Conservation (phyloP, 1,140 invertebrate species). For the Atta texana region DNA sequence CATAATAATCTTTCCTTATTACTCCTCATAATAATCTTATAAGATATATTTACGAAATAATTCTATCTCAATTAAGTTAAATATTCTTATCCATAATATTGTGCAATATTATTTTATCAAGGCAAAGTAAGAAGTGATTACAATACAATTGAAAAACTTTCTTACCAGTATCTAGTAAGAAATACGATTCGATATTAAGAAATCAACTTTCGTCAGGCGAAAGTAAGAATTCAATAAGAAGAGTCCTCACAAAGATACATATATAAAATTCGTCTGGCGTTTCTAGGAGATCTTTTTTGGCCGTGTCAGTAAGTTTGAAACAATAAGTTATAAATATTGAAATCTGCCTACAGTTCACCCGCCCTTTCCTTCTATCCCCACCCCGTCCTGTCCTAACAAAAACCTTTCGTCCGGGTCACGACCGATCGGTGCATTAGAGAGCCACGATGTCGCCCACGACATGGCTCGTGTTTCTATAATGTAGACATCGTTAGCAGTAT, state of each 20-base stretch:
- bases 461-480: conserved; percentile 79
- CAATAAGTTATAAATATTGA: conserved; percentile 86
- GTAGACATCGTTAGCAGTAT: conserved; percentile 82
- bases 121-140: neutral
- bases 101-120: neutral
- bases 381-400: conserved; percentile 61
- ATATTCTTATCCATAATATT: neutral
- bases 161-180: neutral
- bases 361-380: conserved; percentile 68
- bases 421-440: conserved; percentile 79
- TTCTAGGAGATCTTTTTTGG: conserved; percentile 34
- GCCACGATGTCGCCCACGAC: conserved; percentile 82
- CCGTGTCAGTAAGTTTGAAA: conserved; percentile 77
- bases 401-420: conserved; percentile 56
- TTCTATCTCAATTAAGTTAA: neutral
- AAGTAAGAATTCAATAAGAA: conserved; percentile 1
- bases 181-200: conserved; percentile 1
- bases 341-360: conserved; percentile 73
- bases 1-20: neutral
- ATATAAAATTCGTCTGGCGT: conserved; percentile 48
- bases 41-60: neutral
- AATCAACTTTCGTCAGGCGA: neutral
- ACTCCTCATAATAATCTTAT: neutral
- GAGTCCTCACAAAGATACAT: neutral
- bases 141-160: neutral